Evolutionary conservation across 2,113 vertebrate genomes (phyloP).

Genomic region (Orthonyx spaldingii): DNA sequence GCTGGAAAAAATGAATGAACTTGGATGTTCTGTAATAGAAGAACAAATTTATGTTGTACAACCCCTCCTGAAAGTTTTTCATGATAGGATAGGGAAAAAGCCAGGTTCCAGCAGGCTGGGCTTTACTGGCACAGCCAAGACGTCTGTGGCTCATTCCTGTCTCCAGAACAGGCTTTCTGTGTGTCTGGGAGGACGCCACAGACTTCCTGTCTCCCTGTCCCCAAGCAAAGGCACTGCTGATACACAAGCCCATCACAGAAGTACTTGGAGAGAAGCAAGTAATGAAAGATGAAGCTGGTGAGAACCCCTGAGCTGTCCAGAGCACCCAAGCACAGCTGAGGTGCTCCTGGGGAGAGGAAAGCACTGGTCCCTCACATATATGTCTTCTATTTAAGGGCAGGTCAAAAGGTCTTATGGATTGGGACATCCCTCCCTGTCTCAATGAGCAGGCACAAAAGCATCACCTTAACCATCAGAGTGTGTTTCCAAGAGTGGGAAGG

Average conservation of each 20-base stretch:
- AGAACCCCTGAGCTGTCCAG: not conserved
- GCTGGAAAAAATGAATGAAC: not conserved
- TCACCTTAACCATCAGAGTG: too few relatives aligned
- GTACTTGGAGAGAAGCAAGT: rapidly evolving
- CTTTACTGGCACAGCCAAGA: not conserved
- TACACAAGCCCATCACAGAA: not conserved
- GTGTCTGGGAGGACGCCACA: not conserved
- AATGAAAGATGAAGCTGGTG: not conserved
- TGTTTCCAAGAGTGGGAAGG: not conserved
- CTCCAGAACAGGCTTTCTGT: not conserved
- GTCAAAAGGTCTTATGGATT: not conserved
- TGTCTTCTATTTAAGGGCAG: not conserved
- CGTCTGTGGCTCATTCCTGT: not conserved
- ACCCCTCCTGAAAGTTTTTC: not conserved
- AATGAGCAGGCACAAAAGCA: not conserved
- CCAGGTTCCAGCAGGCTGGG: not conserved
- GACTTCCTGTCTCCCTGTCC: not conserved
- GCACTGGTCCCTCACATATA: not conserved
- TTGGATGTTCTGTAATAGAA: not conserved
- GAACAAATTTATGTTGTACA: not conserved
- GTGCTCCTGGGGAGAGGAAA: not conserved
- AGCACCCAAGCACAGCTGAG: too few relatives aligned
- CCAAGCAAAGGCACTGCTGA: not conserved
- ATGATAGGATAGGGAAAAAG: not conserved
- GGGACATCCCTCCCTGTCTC: not conserved